Evolutionary conservation across 2,888 invertebrate species (phyloP).

Genomic region (Itoplectis maculator): DNA sequence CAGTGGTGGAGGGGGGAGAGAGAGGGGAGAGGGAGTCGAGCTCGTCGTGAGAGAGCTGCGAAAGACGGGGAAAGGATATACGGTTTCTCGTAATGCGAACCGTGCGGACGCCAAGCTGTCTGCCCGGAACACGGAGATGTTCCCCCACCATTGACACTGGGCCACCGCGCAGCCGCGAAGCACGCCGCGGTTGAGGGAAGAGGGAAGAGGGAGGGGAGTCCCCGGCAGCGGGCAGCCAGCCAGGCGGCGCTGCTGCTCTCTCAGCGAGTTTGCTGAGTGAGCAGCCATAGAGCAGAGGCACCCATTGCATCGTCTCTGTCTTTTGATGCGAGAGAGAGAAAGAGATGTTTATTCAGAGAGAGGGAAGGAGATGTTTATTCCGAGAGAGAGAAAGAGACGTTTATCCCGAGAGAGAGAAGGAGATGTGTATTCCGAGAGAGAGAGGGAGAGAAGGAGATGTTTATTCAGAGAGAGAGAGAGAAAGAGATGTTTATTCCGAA

Average conservation of each 20-base stretch:
- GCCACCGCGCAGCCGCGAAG: no score
- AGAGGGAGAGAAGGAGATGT: no score
- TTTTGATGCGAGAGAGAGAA: no score
- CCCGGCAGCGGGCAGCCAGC: conserved; percentile 31
- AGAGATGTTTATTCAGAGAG: no score
- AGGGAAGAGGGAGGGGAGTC: conserved; percentile 44
- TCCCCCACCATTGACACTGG: conserved; percentile 68
- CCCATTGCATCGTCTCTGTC: not conserved
- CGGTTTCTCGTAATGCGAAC: conserved; percentile 79
- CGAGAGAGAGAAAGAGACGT: no score
- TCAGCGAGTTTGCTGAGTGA: conserved; percentile 42
- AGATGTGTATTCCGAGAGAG: no score
- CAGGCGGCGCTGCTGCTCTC: not conserved
- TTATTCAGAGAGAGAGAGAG: no score
- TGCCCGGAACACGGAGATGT: conserved; percentile 81
- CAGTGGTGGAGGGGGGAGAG: conserved; percentile 2
- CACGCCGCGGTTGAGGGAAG: no score
- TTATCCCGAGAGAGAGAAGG: no score
- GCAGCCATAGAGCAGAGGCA: not conserved
- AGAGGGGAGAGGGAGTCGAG: conserved; percentile 30
- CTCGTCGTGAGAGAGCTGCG: conserved; percentile 61
- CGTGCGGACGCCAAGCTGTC: conserved; percentile 84
- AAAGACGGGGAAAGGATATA: conserved; percentile 76
- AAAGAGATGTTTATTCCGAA: no score
- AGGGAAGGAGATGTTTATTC: no score